Evolutionary conservation across 2,113 vertebrate genomes (phyloP), one percentile per base, ranked within the genome.

Genomic region (Cairina moschata): DNA sequence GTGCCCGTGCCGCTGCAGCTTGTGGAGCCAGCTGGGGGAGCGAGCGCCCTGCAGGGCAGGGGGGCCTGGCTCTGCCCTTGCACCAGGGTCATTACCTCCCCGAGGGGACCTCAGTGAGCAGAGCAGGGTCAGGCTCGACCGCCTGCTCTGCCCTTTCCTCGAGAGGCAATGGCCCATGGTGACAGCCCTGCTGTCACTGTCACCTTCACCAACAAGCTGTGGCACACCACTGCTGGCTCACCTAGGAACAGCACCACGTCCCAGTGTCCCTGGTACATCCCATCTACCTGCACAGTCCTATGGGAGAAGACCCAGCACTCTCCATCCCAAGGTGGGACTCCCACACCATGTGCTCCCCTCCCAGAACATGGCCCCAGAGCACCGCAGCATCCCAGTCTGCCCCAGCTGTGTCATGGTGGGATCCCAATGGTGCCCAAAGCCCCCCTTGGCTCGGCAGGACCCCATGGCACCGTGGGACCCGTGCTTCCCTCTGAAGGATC

Each of bases 271-370:
- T 20, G 7, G 10, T 34, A 22, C 23, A 67, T 10, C 36, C 68
- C 76, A 17, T 5, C 29, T 11, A 13, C 76, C 71, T 4, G 3
- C 85, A 31, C 26, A 20, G 34, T 6, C 40, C 65, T 28, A 1
- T 62, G 48, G 80, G 11, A 32, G 55, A 56, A 56, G 16, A n/a
- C 40, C 54, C 1, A 0, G 21, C n/a, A 42, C 17, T 28, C 38
- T 38, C 72, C 55, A 48, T 18, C 22, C 40, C 31, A 13, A 29
- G 11, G 34, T 60, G 34, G 32, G 46, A 18, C 3, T 67, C n/a
- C 23, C n/a, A n/a, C 42, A 13, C 2, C 0, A 17, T 0, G 0
- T 13, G 20, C 42, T 55, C 31, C 17, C 42, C 36, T 84, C 21
- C 44, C 60, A 63, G 67, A 6, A 79, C 5, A 25, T 44, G 28